phyloP scores from a whole-genome alignment of 1,140 invertebrate genomes.

The Papilio helenus region DNA sequence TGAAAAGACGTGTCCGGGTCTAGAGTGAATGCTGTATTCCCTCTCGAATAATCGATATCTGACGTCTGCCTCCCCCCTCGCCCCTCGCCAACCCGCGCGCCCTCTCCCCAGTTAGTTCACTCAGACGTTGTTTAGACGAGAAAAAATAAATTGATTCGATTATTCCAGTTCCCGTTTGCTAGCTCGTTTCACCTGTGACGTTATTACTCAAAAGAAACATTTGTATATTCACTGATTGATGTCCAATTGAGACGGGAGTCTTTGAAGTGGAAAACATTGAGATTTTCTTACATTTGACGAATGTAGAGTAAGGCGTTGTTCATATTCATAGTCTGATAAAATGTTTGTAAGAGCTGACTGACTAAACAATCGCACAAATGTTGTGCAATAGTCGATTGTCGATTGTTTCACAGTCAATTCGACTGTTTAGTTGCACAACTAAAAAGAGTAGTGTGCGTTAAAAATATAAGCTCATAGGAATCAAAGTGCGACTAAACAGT shows the following conservation, averaged over 20 bases:
- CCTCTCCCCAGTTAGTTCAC: constrained; percentile 56
- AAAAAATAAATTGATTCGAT: constrained; percentile 59
- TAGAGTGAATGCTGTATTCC: constrained; percentile 71
- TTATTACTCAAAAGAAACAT: constrained; percentile 37
- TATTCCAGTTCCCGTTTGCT: constrained; percentile 46
- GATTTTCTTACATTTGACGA: not conserved
- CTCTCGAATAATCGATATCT: constrained; percentile 81
- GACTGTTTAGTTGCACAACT: too few relatives aligned
- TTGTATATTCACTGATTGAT: constrained; percentile 29
- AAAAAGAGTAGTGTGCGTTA: too few relatives aligned
- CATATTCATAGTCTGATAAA: not conserved
- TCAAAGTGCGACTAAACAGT: too few relatives aligned
- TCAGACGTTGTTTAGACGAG: constrained; percentile 59
- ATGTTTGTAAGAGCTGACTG: too few relatives aligned
- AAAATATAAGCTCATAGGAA: too few relatives aligned
- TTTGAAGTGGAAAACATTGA: constrained; percentile 7
- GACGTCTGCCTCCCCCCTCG: constrained; percentile 73
- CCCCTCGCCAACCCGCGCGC: constrained; percentile 53
- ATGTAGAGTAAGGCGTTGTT: not conserved
- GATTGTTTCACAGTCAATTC: too few relatives aligned
- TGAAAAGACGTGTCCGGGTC: constrained; percentile 69
- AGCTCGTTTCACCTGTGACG: constrained; percentile 41
- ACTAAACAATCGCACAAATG: too few relatives aligned
- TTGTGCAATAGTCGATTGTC: too few relatives aligned
- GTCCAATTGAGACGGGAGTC: not conserved